Evolutionary conservation across 2,113 vertebrate genomes (phyloP).

Genomic region (Brachypteracias leptosomus): DNA sequence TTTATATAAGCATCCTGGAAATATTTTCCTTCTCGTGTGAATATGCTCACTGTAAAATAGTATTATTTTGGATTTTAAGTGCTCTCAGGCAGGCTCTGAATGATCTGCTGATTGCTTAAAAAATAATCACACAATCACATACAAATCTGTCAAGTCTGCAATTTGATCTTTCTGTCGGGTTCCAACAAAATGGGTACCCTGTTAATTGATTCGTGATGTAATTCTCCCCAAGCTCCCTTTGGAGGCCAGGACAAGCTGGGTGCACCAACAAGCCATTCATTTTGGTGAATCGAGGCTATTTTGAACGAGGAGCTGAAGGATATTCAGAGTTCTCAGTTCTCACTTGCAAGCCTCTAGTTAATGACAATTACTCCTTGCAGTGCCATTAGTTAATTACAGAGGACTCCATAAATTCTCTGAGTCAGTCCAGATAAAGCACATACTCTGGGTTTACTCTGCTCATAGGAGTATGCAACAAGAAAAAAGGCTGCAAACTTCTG

Average conservation of each 20-base stretch:
- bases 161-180: neutral
- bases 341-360: neutral
- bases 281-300: neutral
- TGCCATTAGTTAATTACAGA: neutral
- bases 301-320: neutral
- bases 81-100: neutral
- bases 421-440: neutral
- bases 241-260: neutral
- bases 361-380: neutral
- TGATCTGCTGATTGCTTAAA: conserved; percentile 11
- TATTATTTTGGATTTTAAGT: neutral
- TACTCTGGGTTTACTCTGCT: neutral
- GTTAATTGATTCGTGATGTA: neutral
- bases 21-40: neutral
- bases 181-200: neutral
- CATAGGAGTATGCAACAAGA: neutral
- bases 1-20: neutral
- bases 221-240: neutral
- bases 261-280: neutral
- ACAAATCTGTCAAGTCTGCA: neutral
- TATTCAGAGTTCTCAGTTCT: neutral
- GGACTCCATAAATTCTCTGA: neutral
- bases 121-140: conserved; percentile 24
- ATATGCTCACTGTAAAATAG: neutral
- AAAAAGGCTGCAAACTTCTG: neutral